Percentiles rank a stretch among this genome's conserved stretches.
phyloP scores from a whole-genome alignment of 2,888 invertebrate species.

The Caenorhabditis japonica region DNA sequence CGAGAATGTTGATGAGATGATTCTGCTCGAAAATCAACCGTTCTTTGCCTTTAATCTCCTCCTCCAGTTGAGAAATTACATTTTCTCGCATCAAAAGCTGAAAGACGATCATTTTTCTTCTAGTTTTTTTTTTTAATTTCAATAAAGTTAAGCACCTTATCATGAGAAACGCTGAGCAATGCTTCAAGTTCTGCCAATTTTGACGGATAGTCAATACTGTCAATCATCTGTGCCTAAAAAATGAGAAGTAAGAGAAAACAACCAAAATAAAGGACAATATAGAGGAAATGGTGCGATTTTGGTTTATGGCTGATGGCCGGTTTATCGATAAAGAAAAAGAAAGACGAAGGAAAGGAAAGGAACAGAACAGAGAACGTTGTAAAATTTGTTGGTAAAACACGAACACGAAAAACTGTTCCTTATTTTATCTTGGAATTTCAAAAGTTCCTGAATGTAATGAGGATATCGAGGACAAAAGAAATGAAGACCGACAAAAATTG shows the following conservation, averaged over 20 bases:
- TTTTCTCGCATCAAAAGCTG: slow-evolving; percentile 58
- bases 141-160: slow-evolving; percentile 36
- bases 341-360: background rate
- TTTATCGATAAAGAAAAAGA: slow-evolving; percentile 11
- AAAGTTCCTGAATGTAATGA: no score
- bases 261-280: background rate
- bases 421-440: no score
- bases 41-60: slow-evolving; percentile 61
- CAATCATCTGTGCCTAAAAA: slow-evolving; percentile 37
- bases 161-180: slow-evolving; percentile 48
- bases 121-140: background rate
- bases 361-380: no score
- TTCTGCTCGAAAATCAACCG: slow-evolving; percentile 60
- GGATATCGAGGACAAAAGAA: no score
- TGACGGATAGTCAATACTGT: slow-evolving; percentile 31
- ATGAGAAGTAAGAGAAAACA: background rate
- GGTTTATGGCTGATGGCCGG: slow-evolving; percentile 15
- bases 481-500: no score
- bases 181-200: slow-evolving; percentile 47
- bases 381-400: background rate
- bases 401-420: no score
- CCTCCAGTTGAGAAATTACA: slow-evolving; percentile 62
- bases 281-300: background rate
- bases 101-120: slow-evolving; percentile 8
- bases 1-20: slow-evolving; percentile 61